phyloP scores from a whole-genome alignment of 2,888 invertebrate genomes.

The Drosophila eohydei region DNA sequence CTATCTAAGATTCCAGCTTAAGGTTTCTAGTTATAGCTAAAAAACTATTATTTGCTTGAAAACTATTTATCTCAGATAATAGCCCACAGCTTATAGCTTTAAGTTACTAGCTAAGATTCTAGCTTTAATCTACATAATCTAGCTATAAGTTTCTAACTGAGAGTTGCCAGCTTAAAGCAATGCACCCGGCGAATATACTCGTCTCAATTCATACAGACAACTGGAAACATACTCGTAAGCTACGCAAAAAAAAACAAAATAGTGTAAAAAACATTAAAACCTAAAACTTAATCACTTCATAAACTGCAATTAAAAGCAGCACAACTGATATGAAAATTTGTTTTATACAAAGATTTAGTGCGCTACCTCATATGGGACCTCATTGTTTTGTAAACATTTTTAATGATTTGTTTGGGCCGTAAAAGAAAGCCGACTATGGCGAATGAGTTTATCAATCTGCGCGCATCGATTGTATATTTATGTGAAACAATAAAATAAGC shows the following conservation, averaged over 20 bases:
- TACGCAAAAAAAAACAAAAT: background rate
- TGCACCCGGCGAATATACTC: background rate
- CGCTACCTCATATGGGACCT: slow-evolving; percentile 4
- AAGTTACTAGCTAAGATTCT: too few species aligned
- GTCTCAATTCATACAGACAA: background rate
- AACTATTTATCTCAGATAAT: too few species aligned
- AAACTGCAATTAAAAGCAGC: background rate
- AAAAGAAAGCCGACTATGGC: background rate
- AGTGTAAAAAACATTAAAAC: background rate
- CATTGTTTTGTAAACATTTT: slow-evolving; percentile 10
- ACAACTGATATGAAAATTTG: background rate
- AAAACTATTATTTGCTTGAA: too few species aligned
- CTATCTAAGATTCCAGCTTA: too few species aligned
- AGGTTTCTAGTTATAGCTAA: too few species aligned
- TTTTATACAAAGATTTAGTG: background rate
- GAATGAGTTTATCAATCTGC: slow-evolving; percentile 13
- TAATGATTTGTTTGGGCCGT: slow-evolving; percentile 31
- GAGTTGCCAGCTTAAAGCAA: background rate
- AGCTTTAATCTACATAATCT: too few species aligned
- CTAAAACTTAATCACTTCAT: background rate
- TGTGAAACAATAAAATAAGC: slow-evolving; percentile 8
- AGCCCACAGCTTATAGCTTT: too few species aligned
- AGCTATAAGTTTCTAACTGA: too few species aligned
- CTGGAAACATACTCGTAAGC: background rate
- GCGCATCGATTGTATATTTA: slow-evolving; percentile 37